Evolutionary conservation across 2,888 invertebrate genomes (phyloP), one percentile per base, ranked within the genome.

Genomic region (Apotomis betuletana): DNA sequence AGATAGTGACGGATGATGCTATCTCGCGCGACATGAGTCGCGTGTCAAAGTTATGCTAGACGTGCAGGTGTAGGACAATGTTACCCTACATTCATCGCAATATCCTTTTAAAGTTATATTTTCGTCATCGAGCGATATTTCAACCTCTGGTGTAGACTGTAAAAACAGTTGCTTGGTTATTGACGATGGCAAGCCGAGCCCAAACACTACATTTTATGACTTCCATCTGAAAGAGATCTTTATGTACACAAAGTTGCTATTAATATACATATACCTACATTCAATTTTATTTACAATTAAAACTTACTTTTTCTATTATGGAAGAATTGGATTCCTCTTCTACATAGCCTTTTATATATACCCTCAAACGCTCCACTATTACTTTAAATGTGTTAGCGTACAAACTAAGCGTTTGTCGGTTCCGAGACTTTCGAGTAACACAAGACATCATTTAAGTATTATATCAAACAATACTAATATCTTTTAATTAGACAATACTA

Each of bases 61-160:
- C n/a, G n/a, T n/a, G n/a, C n/a, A n/a, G 54, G 54, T 54, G 13
- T 54, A 54, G 54, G 54, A 54, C 13, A 15, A 54, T 54, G 54
- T 54, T 54, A 15, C 13, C 54, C 54, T 54, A 15, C 54, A 54
- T 13, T 54, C 54, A 5, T 54, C 54, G 5, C 54, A 54, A 54
- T 8, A 5, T 13, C 54, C 54, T 54, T 54, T 54, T 15, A 54
- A n/a, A 4, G n/a, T 54, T 13, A 54, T 54, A 15, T 54, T 54
- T 15, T 54, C 54, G 13, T 54, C 54, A 54, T 5, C 6, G 54
- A 54, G 54, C 13, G 54, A 54, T 54, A 54, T 54, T 13, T 15
- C 54, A 54, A 54, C 13, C 13, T 54, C 54, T 15, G 54, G 15
- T 54, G 10, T 10, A 54, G 54, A 4, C 54, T 54, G 54, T 54